phyloP scores from a whole-genome alignment of 2,797 vertebrate species.

The Intellagama lesueurii region DNA sequence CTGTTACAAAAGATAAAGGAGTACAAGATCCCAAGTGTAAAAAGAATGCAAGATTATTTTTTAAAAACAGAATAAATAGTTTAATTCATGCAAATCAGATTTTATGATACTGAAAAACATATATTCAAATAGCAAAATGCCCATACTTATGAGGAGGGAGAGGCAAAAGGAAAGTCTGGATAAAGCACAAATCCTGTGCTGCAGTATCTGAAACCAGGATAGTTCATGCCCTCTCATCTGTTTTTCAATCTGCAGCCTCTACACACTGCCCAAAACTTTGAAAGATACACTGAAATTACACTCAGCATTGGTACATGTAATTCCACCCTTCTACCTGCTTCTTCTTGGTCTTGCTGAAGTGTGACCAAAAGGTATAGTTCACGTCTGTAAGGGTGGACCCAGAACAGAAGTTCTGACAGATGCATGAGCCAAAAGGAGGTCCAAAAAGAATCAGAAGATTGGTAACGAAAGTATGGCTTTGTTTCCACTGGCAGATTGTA shows the following conservation, averaged over 20 bases:
- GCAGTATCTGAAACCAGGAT: background rate
- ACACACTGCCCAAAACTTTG: background rate
- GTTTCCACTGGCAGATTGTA: too few relatives aligned
- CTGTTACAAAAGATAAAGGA: background rate
- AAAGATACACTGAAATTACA: background rate
- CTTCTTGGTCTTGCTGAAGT: background rate
- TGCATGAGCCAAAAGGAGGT: background rate
- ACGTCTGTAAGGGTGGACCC: background rate
- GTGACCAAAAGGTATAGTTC: background rate
- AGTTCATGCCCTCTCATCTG: too few relatives aligned
- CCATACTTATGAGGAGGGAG: background rate
- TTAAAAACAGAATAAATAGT: background rate
- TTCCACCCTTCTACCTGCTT: background rate
- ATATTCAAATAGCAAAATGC: background rate
- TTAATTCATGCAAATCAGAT: background rate
- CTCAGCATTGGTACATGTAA: background rate
- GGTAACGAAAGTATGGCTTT: background rate
- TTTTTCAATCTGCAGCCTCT: background rate
- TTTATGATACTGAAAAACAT: background rate
- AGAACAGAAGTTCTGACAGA: background rate
- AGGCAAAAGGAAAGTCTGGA: background rate
- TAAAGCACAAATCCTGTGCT: background rate
- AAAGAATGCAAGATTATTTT: too few relatives aligned
- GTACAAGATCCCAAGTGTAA: background rate
- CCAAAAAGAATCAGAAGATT: background rate